Evolutionary conservation across 2,797 vertebrate species (phyloP).

Genomic region (Microctenopoma steveboyesi): DNA sequence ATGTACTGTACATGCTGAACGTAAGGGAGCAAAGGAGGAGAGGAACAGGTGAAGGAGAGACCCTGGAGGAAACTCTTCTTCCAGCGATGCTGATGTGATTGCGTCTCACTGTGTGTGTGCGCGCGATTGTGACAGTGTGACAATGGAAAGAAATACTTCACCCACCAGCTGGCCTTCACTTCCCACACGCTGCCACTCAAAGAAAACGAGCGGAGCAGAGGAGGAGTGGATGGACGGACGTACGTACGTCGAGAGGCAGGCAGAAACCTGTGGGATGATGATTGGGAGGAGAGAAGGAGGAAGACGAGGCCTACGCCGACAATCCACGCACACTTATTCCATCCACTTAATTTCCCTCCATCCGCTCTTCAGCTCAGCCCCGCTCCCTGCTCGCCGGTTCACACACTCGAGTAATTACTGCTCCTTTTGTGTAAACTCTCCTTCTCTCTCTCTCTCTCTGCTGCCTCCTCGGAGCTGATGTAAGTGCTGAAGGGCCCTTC

Average conservation of each 20-base stretch:
- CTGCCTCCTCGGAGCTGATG: conserved; percentile 53
- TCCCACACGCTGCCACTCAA: conserved; percentile 68
- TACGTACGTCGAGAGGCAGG: conserved; percentile 1
- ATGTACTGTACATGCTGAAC: not conserved
- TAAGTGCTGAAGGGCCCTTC: conserved; percentile 66
- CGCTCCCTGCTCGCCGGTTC: conserved; percentile 38
- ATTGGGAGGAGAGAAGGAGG: conserved; percentile 23
- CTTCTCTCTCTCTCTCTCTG: conserved; percentile 6
- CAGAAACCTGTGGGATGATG: conserved; percentile 20
- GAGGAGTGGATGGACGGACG: not conserved
- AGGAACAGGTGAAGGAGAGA: not conserved
- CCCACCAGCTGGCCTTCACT: conserved; percentile 59
- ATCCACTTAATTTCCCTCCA: conserved; percentile 48
- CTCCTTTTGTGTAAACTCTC: conserved; percentile 54
- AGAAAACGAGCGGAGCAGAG: conserved; percentile 44
- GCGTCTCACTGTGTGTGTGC: conserved; percentile 18
- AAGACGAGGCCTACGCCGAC: conserved; percentile 5
- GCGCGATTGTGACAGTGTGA: conserved; percentile 26
- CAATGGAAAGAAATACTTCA: conserved; percentile 49
- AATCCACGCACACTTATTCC: conserved; percentile 30
- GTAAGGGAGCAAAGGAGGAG: not conserved
- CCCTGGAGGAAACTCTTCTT: conserved; percentile 15
- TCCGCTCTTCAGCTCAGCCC: conserved; percentile 18
- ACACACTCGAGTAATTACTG: conserved; percentile 63
- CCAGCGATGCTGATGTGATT: conserved; percentile 21